Base-by-base conservation (phyloP, 2,113 vertebrate species). In the Pachypanchax playfairii region DNA sequence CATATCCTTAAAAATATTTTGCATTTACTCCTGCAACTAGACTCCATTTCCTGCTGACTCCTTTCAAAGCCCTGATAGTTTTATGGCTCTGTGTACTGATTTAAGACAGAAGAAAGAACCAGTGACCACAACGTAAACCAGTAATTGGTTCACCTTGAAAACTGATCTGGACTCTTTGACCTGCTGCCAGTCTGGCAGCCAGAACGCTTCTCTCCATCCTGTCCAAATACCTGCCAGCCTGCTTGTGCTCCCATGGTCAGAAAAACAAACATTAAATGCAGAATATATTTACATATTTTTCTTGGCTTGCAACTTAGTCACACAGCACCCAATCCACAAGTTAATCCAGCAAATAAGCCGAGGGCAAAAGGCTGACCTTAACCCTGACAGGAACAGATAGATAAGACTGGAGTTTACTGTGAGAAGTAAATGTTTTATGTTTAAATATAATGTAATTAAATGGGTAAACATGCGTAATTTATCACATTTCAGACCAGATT, bases 91-190 rank as follows among this genome's bases (percentile, higher is more conserved):
- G 68, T 80, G 70, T 80, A 87, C 80, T 70, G 64, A 70, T 75
- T 88, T 86, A 44, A 71, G 70, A 77, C 73, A 78, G 65, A 83
- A 87, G 75, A 88, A 82, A 84, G 69, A 43, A 42, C 80, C 54
- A 65, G 52, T 42, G 22, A 85, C 82, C 80, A 77, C 80, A 86
- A 70, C 80, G 74, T 88, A 80, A 83, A 87, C 48, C 84, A 64
- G 75, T 85, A 89, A 91, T 87, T 88, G 83, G 74, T 78, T 80
- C 57, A 84, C 79, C 79, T 58, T 80, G 85, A 86, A 85, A 89
- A 65, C 55, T 31, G 77, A 85, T 83, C 79, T 17, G 59, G 68
- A 79, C 15, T 25, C 53, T 44, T 72, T 77, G 82, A 83, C 70
- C 61, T 63, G 69, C 73, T 70, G 81, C 67, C 63, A 85, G 77